Evolutionary conservation across 1,140 invertebrate species (phyloP).

Genomic region (Polypedilum vanderplanki): DNA sequence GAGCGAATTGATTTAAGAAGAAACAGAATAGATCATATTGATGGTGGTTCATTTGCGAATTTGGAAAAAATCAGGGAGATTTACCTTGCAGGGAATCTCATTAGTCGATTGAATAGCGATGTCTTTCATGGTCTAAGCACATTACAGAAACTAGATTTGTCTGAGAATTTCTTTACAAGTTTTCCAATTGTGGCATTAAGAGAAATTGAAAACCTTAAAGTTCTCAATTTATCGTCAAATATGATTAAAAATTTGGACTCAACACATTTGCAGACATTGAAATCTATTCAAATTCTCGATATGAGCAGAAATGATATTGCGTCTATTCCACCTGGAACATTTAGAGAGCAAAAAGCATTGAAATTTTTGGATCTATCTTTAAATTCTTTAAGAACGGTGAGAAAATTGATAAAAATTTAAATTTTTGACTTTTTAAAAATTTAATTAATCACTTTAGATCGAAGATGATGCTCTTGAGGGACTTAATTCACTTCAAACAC

Average conservation of each 20-base stretch:
- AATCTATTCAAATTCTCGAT: constrained; percentile 66
- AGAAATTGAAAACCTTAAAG: constrained; percentile 57
- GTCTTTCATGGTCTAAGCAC: constrained; percentile 64
- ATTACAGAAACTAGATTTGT: constrained; percentile 70
- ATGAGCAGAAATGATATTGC: constrained; percentile 77
- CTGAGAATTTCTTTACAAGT: constrained; percentile 74
- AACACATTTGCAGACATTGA: constrained; percentile 56
- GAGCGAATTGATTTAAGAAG: constrained; percentile 66
- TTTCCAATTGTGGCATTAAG: constrained; percentile 72
- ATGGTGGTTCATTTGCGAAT: constrained; percentile 62
- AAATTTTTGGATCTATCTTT: constrained; percentile 72
- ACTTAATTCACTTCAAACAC: constrained; percentile 62
- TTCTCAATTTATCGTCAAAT: constrained; percentile 75
- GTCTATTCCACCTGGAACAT: constrained; percentile 70
- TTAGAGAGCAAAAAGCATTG: constrained; percentile 61
- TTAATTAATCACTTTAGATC: constrained; percentile 50
- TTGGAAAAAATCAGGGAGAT: constrained; percentile 59
- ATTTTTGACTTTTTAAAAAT: not conserved
- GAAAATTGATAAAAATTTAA: constrained; percentile 36
- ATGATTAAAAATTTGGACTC: constrained; percentile 68
- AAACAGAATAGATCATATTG: constrained; percentile 66
- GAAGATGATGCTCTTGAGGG: constrained; percentile 81
- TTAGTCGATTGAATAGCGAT: constrained; percentile 71
- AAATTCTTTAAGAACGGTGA: constrained; percentile 77
- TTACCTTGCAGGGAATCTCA: constrained; percentile 65